Percentiles rank a stretch among this genome's conserved stretches.
Evolutionary conservation across 2,797 vertebrate species (phyloP).

Genomic region (Gambelia wislizenii): DNA sequence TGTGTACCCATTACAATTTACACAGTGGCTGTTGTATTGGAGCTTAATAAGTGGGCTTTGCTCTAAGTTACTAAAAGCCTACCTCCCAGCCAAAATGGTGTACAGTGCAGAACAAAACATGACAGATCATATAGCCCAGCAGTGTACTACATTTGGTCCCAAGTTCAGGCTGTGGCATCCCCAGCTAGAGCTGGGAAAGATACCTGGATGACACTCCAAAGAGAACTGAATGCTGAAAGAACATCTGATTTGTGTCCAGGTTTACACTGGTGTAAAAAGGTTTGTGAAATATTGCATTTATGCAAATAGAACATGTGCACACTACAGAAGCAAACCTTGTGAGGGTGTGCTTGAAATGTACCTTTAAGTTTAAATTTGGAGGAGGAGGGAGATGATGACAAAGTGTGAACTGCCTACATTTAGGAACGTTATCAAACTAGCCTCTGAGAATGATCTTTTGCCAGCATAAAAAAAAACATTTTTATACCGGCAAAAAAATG

Average conservation of each 20-base stretch:
- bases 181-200: not conserved
- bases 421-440: too few species aligned
- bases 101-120: too few species aligned
- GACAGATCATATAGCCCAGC: not conserved
- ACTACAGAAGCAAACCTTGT: not conserved
- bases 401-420: too few species aligned
- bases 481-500: too few species aligned
- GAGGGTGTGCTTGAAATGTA: not conserved
- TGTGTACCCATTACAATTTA: not conserved
- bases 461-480: too few species aligned
- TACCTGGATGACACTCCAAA: not conserved
- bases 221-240: not conserved
- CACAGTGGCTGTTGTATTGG: too few species aligned
- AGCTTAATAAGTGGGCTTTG: conserved; percentile 1
- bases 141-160: not conserved
- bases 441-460: too few species aligned
- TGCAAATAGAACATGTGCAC: not conserved
- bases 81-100: not conserved
- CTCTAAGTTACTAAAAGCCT: not conserved
- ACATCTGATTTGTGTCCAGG: not conserved
- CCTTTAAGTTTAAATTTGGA: not conserved
- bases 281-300: not conserved
- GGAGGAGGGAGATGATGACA: not conserved
- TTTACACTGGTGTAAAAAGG: not conserved
- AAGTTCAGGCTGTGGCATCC: not conserved